These are phyloP conservation scores for Brachionus manjavacas DNA, from an alignment of 1,140 invertebrate species.

Conservation along the genomic window DNA sequence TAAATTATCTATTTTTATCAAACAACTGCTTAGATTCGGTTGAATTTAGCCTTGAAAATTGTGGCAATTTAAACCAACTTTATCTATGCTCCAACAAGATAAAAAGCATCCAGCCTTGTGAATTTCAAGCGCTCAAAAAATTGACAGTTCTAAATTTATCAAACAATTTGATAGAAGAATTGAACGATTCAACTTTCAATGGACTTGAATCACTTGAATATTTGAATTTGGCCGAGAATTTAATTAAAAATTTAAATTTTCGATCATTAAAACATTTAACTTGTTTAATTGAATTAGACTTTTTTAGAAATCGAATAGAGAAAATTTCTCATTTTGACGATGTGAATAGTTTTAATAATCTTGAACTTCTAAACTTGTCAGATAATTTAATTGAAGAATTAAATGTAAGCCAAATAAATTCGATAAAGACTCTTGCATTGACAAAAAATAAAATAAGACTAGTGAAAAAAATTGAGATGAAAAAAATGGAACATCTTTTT, in stretches of 20 bases:
- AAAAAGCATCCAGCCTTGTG: background rate
- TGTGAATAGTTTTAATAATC: background rate
- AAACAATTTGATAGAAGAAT: background rate
- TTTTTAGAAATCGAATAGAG: background rate
- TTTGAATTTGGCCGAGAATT: background rate
- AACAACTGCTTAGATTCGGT: background rate
- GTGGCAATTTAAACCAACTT: background rate
- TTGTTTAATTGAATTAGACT: background rate
- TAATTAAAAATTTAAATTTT: background rate
- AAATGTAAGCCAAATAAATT: background rate
- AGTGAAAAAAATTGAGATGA: background rate
- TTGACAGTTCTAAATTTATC: background rate
- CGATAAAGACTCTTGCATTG: background rate
- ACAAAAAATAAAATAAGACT: background rate
- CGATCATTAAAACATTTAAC: background rate
- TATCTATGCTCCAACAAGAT: background rate
- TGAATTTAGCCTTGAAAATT: background rate
- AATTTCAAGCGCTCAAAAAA: background rate
- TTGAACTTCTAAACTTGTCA: background rate
- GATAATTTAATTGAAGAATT: slow-evolving; percentile 3
- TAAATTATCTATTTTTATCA: background rate
- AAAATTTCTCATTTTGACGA: background rate
- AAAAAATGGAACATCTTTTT: background rate
- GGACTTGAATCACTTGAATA: background rate
- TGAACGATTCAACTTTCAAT: background rate